phyloP scores from a whole-genome alignment of 2,113 vertebrate species.

The Danionella cerebrum region DNA sequence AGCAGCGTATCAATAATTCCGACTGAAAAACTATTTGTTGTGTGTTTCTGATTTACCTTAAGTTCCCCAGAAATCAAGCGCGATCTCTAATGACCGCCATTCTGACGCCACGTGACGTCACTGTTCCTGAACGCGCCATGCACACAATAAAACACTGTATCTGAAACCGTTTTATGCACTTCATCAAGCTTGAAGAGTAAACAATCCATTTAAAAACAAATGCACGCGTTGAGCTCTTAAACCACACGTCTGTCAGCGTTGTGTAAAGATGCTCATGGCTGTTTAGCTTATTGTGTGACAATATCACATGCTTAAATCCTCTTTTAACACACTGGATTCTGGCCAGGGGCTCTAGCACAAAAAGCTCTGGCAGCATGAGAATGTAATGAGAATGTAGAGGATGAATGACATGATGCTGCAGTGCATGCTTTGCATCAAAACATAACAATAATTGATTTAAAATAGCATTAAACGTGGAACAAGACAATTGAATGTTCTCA shows the following conservation, averaged over 20 bases:
- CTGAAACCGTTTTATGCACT: too few species aligned
- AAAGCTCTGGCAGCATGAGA: slow-evolving; percentile 42
- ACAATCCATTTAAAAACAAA: background rate
- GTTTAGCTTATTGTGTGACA: background rate
- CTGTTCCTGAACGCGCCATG: slow-evolving; percentile 39
- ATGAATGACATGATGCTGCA: slow-evolving; percentile 24
- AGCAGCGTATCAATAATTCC: too few species aligned
- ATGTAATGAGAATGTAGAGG: slow-evolving; percentile 54
- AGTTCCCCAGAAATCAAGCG: slow-evolving; percentile 52
- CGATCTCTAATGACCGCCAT: slow-evolving; percentile 57
- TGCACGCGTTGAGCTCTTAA: background rate
- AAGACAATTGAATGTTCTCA: too few species aligned
- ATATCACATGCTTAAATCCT: slow-evolving; percentile 1
- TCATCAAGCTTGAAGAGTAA: background rate
- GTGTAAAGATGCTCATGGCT: background rate
- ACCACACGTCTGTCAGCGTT: background rate
- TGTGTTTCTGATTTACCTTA: background rate
- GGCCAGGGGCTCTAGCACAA: slow-evolving; percentile 44
- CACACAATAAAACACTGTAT: too few species aligned
- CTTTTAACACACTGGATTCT: slow-evolving; percentile 36
- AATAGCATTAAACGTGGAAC: too few species aligned
- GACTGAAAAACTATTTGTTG: too few species aligned
- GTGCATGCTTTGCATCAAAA: background rate
- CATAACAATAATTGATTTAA: too few species aligned
- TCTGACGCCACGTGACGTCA: slow-evolving; percentile 86